These are phyloP conservation scores for Nomia melanderi DNA, from an alignment of 1,140 invertebrate genomes.

Conservation along the genomic window DNA sequence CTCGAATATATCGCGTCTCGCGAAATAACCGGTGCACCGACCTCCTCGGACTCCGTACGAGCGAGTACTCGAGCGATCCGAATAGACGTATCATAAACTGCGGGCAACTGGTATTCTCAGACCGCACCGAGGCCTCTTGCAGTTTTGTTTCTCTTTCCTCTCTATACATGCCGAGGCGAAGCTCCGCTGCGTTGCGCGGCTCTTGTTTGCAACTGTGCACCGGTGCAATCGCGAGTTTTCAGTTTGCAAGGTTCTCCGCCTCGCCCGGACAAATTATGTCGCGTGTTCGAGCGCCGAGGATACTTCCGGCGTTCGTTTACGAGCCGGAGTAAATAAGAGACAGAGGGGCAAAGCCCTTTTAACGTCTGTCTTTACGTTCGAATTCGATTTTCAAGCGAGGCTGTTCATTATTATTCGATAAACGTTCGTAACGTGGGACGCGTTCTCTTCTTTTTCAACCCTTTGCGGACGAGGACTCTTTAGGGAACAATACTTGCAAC, in stretches of 20 bases:
- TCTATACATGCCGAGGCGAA: neutral
- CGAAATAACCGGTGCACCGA: no score
- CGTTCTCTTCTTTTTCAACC: no score
- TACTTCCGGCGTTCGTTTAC: neutral
- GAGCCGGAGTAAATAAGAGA: neutral
- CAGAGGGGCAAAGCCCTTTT: neutral
- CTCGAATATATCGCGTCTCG: no score
- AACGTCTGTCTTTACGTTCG: neutral
- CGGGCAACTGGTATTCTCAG: neutral
- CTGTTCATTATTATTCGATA: neutral
- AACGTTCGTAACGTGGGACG: no score
- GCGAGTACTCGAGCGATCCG: no score
- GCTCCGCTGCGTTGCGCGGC: neutral
- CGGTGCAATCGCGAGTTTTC: neutral
- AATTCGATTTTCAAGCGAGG: neutral
- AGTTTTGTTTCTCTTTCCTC: conserved; percentile 1
- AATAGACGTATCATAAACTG: neutral
- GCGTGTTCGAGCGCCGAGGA: neutral
- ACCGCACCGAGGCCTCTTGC: neutral
- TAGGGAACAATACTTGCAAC: no score
- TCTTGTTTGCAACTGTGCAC: neutral
- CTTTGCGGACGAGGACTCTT: no score
- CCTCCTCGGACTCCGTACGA: no score
- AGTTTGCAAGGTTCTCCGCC: conserved; percentile 8
- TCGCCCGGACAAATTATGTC: neutral